phyloP scores from a whole-genome alignment of 1,140 invertebrate genomes.

The Meloidogyne floridensis region DNA sequence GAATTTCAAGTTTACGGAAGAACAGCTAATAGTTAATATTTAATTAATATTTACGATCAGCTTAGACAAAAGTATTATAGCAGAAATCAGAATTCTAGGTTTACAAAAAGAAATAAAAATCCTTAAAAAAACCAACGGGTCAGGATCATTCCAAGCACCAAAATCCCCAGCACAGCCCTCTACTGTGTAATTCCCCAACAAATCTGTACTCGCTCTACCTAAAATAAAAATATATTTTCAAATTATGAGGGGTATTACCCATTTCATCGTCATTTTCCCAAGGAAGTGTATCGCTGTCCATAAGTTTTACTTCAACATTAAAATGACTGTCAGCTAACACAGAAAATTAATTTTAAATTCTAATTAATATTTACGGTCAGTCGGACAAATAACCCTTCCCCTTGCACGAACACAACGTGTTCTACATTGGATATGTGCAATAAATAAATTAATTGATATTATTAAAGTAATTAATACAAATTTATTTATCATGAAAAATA shows the following conservation, averaged over 20 bases:
- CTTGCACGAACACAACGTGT: slow-evolving; percentile 16
- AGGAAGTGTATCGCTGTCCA: slow-evolving; percentile 27
- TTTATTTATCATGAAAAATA: neutral
- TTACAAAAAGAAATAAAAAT: too few relatives aligned
- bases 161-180: slow-evolving; percentile 27
- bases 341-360: neutral
- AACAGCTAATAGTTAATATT: too few relatives aligned
- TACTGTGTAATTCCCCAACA: slow-evolving; percentile 26
- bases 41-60: too few relatives aligned
- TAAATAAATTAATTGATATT: neutral
- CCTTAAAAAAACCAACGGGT: slow-evolving; percentile 1
- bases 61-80: too few relatives aligned
- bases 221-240: neutral
- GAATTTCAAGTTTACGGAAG: too few relatives aligned
- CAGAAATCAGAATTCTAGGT: too few relatives aligned
- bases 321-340: slow-evolving; percentile 28
- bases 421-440: neutral
- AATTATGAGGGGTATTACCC: neutral
- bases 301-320: slow-evolving; percentile 27
- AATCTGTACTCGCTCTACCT: slow-evolving; percentile 22
- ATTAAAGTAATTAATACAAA: slow-evolving; percentile 15
- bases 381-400: slow-evolving; percentile 28
- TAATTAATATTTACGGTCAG: slow-evolving; percentile 20
- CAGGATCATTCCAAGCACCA: slow-evolving; percentile 23
- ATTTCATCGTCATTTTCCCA: slow-evolving; percentile 32